phyloP scores from a whole-genome alignment of 2,113 vertebrate species.

The Sinosuthora webbiana region DNA sequence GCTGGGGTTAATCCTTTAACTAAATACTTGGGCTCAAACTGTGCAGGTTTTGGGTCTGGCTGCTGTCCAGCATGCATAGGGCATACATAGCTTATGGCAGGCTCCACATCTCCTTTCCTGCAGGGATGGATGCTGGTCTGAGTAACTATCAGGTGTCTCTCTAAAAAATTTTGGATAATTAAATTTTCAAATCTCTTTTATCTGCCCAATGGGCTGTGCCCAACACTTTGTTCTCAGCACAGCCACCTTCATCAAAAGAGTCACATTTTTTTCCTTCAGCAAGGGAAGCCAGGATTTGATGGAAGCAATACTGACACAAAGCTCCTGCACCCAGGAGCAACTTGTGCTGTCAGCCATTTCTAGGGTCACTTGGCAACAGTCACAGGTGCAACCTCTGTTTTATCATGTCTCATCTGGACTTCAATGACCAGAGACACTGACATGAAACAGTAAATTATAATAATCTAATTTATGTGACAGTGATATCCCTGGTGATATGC shows the following conservation, averaged over 20 bases:
- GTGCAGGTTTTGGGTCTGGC: not conserved
- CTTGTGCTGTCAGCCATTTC: not conserved
- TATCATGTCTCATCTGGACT: not conserved
- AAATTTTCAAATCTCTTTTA: not conserved
- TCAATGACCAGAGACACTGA: not conserved
- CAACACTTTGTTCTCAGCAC: not conserved
- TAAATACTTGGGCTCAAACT: not conserved
- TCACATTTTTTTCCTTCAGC: not conserved
- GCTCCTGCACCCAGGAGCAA: not conserved
- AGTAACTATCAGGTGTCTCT: not conserved
- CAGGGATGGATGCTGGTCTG: not conserved
- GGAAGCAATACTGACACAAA: not conserved
- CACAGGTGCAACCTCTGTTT: not conserved
- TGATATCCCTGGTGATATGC: not conserved
- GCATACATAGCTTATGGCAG: no score
- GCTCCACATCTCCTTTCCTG: not conserved
- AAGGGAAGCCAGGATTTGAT: not conserved
- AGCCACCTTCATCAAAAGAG: not conserved
- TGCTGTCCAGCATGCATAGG: not conserved
- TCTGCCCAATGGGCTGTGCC: not conserved
- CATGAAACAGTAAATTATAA: not conserved
- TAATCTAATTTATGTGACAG: not conserved
- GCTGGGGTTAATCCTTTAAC: not conserved
- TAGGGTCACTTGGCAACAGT: not conserved
- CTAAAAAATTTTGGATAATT: not conserved